Conservation (phyloP, 1,140 invertebrate species). For the Melipona quadrifasciata region DNA sequence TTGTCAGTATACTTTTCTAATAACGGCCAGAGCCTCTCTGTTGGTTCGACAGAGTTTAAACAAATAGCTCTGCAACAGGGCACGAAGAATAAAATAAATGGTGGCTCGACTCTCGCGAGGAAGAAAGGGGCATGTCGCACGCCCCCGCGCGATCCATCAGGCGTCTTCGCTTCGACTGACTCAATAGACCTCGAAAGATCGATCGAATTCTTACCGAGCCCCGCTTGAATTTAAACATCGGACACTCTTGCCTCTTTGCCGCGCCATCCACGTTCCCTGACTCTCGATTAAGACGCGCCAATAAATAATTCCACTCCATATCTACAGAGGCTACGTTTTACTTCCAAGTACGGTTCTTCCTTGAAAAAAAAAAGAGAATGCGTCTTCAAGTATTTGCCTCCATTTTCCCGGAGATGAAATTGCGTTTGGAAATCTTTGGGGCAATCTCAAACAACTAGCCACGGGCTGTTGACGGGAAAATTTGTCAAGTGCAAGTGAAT, state of each 20-base stretch:
- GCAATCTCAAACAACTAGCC: not conserved
- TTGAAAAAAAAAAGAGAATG: not conserved
- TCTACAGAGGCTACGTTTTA: not conserved
- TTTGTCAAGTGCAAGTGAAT: no score
- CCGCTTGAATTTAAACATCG: conserved; percentile 35
- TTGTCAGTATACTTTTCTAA: conserved; percentile 67
- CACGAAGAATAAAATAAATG: conserved; percentile 74
- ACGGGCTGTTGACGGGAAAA: no score
- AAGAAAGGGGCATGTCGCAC: conserved; percentile 64
- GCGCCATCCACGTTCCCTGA: not conserved
- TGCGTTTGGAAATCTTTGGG: not conserved
- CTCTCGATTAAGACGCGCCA: not conserved
- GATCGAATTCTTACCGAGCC: conserved; percentile 61
- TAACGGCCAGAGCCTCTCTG: conserved; percentile 56
- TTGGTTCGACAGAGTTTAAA: conserved; percentile 54
- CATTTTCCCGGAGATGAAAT: not conserved
- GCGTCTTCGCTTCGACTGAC: conserved; percentile 56
- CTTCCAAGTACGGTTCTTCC: not conserved
- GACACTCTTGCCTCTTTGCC: not conserved
- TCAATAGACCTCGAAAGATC: conserved; percentile 68
- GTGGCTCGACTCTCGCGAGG: conserved; percentile 1
- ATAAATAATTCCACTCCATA: not conserved
- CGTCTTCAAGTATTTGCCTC: not conserved
- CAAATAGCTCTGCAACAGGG: conserved; percentile 64
- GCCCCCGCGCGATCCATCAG: conserved; percentile 73